Conservation (phyloP, 2,888 invertebrate genomes). For the Idaea dimidiata region DNA sequence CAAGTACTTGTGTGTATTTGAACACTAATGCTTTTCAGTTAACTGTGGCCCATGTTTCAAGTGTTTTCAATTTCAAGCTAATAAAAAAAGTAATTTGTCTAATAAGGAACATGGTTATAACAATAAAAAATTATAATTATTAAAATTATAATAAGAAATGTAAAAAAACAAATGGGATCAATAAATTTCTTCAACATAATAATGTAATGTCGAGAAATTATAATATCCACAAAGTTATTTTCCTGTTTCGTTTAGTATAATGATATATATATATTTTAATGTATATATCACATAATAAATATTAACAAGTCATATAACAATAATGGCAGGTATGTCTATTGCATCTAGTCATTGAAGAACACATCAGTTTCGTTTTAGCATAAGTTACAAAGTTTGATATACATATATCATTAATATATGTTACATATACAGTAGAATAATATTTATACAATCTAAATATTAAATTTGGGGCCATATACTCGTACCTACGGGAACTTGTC, state of each 20-base stretch:
- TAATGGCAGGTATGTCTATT: constrained; percentile 64
- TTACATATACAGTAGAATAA: neutral
- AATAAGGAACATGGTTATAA: neutral
- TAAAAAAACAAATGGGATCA: neutral
- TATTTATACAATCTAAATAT: neutral
- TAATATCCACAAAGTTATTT: constrained; percentile 9
- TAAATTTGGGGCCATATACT: constrained; percentile 1
- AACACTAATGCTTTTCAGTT: neutral
- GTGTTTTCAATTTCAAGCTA: neutral
- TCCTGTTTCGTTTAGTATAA: constrained; percentile 16
- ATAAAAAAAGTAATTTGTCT: neutral
- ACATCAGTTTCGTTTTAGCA: constrained; percentile 58
- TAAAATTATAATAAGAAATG: neutral
- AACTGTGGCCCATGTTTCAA: neutral
- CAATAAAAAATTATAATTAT: neutral
- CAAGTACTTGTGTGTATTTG: neutral
- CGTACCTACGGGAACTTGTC: neutral
- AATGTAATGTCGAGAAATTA: neutral
- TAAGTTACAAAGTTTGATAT: constrained; percentile 10
- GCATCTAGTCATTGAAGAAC: constrained; percentile 66
- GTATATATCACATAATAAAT: constrained; percentile 20
- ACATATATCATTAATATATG: neutral
- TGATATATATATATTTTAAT: constrained; percentile 16
- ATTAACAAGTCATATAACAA: constrained; percentile 38
- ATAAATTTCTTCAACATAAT: constrained; percentile 3